A percentile compares a stretch with the other conserved stretches of the same genome.
phyloP scores from a whole-genome alignment of 2,113 vertebrate species.

The Coturnix japonica region DNA sequence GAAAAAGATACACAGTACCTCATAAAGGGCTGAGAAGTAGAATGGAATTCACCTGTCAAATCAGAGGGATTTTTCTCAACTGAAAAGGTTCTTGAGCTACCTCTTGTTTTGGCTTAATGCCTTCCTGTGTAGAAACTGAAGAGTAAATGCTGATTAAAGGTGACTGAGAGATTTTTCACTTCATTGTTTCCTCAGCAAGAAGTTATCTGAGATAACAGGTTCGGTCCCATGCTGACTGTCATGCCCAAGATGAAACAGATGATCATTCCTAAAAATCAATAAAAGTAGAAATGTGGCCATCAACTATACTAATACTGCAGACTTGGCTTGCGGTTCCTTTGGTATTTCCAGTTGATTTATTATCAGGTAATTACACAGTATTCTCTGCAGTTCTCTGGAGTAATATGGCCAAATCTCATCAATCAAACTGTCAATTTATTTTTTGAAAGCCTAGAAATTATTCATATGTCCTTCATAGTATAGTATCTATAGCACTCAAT shows the following conservation, averaged over 20 bases:
- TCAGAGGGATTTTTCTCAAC: neutral
- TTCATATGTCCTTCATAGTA: neutral
- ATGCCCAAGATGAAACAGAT: neutral
- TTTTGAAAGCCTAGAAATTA: slow-evolving; percentile 5
- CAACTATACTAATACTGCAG: slow-evolving; percentile 17
- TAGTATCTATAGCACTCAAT: neutral
- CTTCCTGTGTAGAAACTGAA: neutral
- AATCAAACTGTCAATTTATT: slow-evolving; percentile 20
- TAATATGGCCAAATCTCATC: slow-evolving; percentile 2
- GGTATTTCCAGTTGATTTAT: slow-evolving; percentile 10
- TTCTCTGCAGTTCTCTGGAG: neutral
- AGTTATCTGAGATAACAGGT: slow-evolving; percentile 11
- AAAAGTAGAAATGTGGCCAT: slow-evolving; percentile 12
- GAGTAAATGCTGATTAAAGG: slow-evolving; percentile 30
- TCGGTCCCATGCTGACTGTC: slow-evolving; percentile 13
- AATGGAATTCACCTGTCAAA: neutral
- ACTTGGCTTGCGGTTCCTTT: slow-evolving; percentile 20
- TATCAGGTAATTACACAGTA: slow-evolving; percentile 1
- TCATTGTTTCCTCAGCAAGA: slow-evolving; percentile 24
- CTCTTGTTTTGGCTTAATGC: neutral
- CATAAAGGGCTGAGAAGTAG: neutral
- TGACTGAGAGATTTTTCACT: slow-evolving; percentile 21
- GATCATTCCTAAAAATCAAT: slow-evolving; percentile 55
- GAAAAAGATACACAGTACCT: fast-evolving
- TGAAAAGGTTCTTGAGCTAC: neutral